Base-by-base conservation (phyloP, 2,113 vertebrate genomes). In the Pristiophorus japonicus region DNA sequence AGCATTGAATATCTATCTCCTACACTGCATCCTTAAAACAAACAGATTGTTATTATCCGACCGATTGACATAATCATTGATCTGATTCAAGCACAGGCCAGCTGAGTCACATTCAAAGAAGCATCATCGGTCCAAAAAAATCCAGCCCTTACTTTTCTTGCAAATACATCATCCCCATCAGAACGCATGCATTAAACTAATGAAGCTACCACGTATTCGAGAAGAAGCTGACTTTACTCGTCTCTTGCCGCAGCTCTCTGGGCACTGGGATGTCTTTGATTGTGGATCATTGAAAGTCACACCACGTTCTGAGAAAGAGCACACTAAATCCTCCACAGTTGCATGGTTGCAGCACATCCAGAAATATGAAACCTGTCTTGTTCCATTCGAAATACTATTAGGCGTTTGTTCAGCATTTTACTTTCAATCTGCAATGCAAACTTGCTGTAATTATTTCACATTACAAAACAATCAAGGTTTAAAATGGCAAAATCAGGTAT, bases 201-300 rank as follows among this genome's bases (percentile, higher is more conserved):
- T 73, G 62, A 95, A 93, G 22, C 55, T 24, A 38, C 7, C 42
- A 85, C 1, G 16, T 4, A n/a, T 38, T 84, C 42, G 16, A 8
- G 65, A 45, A 92, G 30, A 95, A 59, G 91, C 10, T 16, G n/a
- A 55, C n/a, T 95, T 3, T 4, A 51, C 45, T 95, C 27, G 51
- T 51, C 78, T 3, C 59, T 47, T 47, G 30, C 67, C 42, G 0
- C 8, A 38, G 11, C 65, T 95, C 14, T 88, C 5, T 0, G 65
- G 84, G 47, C 42, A 84, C 51, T 45, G 94, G 63, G 27, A 95
- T 14, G 7, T 27, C 30, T 96, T 51, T 70, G 30, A 3, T 96
- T 95, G 34, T 4, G 92, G 34, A 95, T 8, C 96, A 0, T 47
- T 95, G 94, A 75, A 20, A 96, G 90, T 63, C 88, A 95, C 38